These are phyloP conservation scores for Archips xylosteana DNA, from an alignment of 2,888 invertebrate species.

Conservation along the genomic window DNA sequence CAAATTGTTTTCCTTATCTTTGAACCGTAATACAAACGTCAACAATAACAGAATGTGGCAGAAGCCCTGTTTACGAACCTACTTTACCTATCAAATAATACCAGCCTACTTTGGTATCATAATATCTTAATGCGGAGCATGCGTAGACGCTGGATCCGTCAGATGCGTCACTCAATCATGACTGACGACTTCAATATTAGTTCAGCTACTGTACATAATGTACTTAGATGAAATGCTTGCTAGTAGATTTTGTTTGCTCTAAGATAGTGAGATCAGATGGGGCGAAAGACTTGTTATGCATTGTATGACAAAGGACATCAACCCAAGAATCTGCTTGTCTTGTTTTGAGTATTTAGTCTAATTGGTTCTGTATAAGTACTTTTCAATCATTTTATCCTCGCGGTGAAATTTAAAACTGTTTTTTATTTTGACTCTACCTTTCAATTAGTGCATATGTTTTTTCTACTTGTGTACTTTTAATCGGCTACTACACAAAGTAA, in stretches of 20 bases:
- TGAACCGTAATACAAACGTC: slow-evolving; percentile 2
- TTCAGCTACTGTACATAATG: slow-evolving; percentile 49
- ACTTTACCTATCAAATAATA: slow-evolving; percentile 14
- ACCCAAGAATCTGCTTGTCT: too few species aligned
- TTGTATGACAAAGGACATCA: background rate
- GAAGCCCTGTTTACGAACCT: slow-evolving; percentile 25
- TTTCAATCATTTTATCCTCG: background rate
- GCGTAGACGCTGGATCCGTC: background rate
- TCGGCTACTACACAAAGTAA: too few species aligned
- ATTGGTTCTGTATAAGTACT: too few species aligned
- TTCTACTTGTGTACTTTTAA: too few species aligned
- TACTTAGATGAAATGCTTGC: slow-evolving; percentile 59
- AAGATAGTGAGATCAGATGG: slow-evolving; percentile 17
- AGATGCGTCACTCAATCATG: slow-evolving; percentile 30
- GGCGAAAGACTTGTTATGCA: background rate
- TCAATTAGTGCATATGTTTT: too few species aligned
- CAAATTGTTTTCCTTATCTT: background rate
- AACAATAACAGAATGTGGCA: slow-evolving; percentile 6
- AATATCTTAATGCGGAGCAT: background rate
- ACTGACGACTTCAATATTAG: slow-evolving; percentile 56
- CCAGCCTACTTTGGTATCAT: slow-evolving; percentile 17
- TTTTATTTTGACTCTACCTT: too few species aligned
- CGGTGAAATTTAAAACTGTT: background rate
- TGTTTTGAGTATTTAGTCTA: too few species aligned
- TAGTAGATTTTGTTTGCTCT: slow-evolving; percentile 29